Evolutionary conservation across 2,888 invertebrate species (phyloP).

Genomic region (Patella ulyssiponensis): DNA sequence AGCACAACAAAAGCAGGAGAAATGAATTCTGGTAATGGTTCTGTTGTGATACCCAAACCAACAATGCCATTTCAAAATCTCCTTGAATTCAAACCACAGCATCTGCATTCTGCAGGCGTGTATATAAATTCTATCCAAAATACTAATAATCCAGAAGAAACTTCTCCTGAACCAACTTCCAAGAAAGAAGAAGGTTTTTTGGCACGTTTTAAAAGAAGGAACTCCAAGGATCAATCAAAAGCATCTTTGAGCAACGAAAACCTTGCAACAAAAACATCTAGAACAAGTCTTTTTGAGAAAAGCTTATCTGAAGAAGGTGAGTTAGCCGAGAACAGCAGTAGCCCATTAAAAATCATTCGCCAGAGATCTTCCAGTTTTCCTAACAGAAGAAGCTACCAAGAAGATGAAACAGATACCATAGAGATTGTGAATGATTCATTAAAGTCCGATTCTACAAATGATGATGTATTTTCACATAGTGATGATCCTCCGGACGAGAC

Average conservation of each 20-base stretch:
- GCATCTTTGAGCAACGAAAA: constrained; percentile 61
- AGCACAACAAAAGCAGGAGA: constrained; percentile 35
- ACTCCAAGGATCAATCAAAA: constrained; percentile 59
- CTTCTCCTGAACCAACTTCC: constrained; percentile 8
- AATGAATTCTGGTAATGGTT: background rate
- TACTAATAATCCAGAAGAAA: background rate
- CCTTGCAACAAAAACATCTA: constrained; percentile 34
- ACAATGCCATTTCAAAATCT: constrained; percentile 46
- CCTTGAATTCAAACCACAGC: constrained; percentile 41
- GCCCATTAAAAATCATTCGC: constrained; percentile 39
- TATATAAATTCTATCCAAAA: background rate
- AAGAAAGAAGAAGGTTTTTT: constrained; percentile 55
- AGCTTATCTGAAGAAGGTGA: constrained; percentile 42
- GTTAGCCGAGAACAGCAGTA: constrained; percentile 28
- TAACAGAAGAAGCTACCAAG: constrained; percentile 53
- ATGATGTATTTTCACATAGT: background rate
- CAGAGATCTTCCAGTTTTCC: constrained; percentile 65
- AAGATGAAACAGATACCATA: constrained; percentile 25
- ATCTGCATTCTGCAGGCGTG: background rate
- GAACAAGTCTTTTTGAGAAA: constrained; percentile 39
- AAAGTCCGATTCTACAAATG: background rate
- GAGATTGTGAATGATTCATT: background rate
- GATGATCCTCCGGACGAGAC: background rate
- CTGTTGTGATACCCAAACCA: constrained; percentile 23
- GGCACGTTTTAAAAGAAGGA: constrained; percentile 58